Percentiles rank a stretch among this genome's conserved stretches.
Evolutionary conservation across 2,888 invertebrate genomes (phyloP).

Genomic region (Acleris holmiana): DNA sequence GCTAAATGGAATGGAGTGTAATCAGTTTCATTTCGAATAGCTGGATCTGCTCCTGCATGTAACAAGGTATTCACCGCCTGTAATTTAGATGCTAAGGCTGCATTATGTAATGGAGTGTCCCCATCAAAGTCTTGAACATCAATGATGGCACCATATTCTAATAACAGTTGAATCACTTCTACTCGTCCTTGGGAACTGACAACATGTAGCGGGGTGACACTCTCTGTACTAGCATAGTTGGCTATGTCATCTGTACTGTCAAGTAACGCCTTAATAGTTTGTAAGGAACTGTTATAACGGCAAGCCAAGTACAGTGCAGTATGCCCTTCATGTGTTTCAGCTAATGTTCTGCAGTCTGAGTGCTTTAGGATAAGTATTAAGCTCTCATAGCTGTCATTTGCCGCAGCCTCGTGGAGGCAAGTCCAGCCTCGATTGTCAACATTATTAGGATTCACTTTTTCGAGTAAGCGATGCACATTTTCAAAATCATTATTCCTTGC

Average conservation of each 20-base stretch:
- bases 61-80: conserved; percentile 63
- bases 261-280: conserved; percentile 64
- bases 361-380: conserved; percentile 65
- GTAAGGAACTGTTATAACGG: conserved; percentile 60
- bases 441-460: conserved; percentile 75
- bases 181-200: conserved; percentile 68
- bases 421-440: conserved; percentile 83
- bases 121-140: conserved; percentile 79
- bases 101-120: conserved; percentile 78
- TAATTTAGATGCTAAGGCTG: conserved; percentile 59
- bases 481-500: conserved; percentile 69
- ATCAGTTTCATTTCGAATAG: conserved; percentile 64
- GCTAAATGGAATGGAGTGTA: conserved; percentile 77
- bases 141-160: conserved; percentile 70
- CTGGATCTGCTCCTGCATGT: conserved; percentile 73
- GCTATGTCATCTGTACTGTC: conserved; percentile 67
- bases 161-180: conserved; percentile 65
- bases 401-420: conserved; percentile 80
- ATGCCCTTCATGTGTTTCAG: conserved; percentile 78
- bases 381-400: conserved; percentile 68
- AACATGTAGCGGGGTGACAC: conserved; percentile 75
- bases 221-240: conserved; percentile 75
- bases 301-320: conserved; percentile 78
- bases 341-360: conserved; percentile 60
- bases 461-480: conserved; percentile 63